Percentiles rank a stretch among this genome's conserved stretches.
These are phyloP conservation scores for Peromyscus eremicus DNA, from an alignment of 2,797 vertebrate genomes.

Conservation along the genomic window DNA sequence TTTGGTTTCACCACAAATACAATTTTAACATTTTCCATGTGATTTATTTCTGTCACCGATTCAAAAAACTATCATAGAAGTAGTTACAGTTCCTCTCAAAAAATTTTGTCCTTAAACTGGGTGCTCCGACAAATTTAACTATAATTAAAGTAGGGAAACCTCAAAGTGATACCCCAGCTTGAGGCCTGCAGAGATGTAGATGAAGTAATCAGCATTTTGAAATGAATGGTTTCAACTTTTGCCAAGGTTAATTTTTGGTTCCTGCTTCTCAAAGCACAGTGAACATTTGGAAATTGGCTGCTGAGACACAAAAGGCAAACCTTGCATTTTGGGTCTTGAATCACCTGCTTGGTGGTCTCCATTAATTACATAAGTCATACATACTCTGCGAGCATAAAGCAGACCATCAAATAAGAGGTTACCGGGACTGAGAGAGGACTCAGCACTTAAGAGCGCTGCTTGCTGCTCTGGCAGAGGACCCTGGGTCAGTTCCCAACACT, in stretches of 20 bases:
- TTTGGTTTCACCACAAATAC: conserved; percentile 6
- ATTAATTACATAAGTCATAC: conserved; percentile 27
- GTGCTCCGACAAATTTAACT: not conserved
- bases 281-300: not conserved
- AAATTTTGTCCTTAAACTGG: not conserved
- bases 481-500: not conserved
- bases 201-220: not conserved
- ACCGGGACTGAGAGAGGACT: not conserved
- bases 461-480: not conserved
- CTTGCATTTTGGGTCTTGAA: not conserved
- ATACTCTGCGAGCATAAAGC: not conserved
- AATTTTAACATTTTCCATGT: conserved; percentile 21
- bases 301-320: not conserved
- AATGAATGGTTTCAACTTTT: conserved; percentile 1
- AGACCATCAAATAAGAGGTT: not conserved
- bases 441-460: too few species aligned
- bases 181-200: not conserved
- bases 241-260: conserved; percentile 2
- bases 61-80: not conserved
- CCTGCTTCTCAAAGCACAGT: not conserved
- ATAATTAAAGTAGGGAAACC: not conserved
- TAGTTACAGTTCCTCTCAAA: conserved; percentile 18
- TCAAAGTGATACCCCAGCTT: not conserved
- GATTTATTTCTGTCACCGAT: conserved; percentile 6
- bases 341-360: not conserved